Percentiles rank a stretch among this genome's conserved stretches.
Conservation (phyloP, 1,140 invertebrate genomes). For the Heliconius eleuchia region DNA sequence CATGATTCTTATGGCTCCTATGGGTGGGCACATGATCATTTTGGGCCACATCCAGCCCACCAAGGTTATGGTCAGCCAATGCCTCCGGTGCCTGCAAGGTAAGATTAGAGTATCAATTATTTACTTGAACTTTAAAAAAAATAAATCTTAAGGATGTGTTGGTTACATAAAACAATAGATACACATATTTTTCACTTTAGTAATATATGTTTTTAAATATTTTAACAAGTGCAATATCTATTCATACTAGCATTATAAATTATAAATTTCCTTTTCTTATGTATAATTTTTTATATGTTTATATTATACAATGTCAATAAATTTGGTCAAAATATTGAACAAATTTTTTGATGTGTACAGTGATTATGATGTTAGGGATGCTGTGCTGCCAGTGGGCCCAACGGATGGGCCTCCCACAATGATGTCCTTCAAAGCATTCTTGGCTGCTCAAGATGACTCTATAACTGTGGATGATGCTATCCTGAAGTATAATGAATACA, state of each 20-base stretch:
- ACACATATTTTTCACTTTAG: not conserved
- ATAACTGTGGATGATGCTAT: conserved; percentile 98
- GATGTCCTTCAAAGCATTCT: conserved; percentile 98
- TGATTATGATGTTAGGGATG: conserved; percentile 63
- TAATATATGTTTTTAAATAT: not conserved
- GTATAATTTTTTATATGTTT: not conserved
- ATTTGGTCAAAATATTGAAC: conserved; percentile 6
- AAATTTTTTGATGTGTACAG: conserved; percentile 37
- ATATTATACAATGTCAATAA: conserved; percentile 7
- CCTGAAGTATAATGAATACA: conserved; percentile 99
- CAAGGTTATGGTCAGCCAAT: conserved; percentile 78
- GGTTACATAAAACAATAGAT: too few relatives aligned
- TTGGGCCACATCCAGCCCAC: conserved; percentile 77
- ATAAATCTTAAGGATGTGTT: too few relatives aligned
- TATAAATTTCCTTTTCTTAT: not conserved
- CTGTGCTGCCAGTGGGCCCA: conserved; percentile 70
- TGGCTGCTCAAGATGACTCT: conserved; percentile 97
- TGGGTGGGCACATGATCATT: conserved; percentile 79
- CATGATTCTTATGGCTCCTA: conserved; percentile 80
- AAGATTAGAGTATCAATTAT: not conserved
- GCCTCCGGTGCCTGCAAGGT: conserved; percentile 78
- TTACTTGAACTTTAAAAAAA: not conserved
- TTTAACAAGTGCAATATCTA: too few relatives aligned
- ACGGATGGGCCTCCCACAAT: conserved; percentile 93
- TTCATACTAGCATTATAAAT: too few relatives aligned